Evolutionary conservation across 64 coral and sea anemone genomes (phyloP), one percentile per base, ranked within the genome.

Genomic region (Stichodactyla helianthus): DNA sequence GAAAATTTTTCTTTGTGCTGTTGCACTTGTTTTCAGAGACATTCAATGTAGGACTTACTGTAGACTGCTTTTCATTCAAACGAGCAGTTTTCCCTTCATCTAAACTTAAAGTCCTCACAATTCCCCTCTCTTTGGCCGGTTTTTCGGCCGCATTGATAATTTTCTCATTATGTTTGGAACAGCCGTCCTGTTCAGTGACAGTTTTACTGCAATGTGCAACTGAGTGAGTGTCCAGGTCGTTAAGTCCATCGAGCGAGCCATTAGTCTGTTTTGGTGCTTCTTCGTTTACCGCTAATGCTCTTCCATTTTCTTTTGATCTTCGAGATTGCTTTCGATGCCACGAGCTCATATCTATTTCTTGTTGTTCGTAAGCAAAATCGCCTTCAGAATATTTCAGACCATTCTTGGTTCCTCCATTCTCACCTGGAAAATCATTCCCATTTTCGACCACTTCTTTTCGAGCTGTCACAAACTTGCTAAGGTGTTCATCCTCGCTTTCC

Each of bases 291-390:
- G 5, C 6, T 10, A 81, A 20, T 10, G 14, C 78, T 31, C n/a
- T 81, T 20, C 8, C 15, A 19, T 51, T 81, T 53, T 81, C 78
- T 79, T 53, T 79, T 17, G 77, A 79, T 20, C 53, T 81, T 18
- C 53, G 52, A 28, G 78, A 81, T 23, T 54, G 16, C 78, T 81
- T 81, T 11, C 78, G 35, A 53, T 81, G 78, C 78, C 78, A 81
- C 10, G 78, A 81, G 10, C 78, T 81, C 19, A 81, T 22, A 16
- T 81, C 78, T 54, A 19, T 51, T 28, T 81, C 78, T 79, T 51
- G 78, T 54, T 52, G 35, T 18, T 81, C 9, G 19, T 50, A 7
- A 68, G 63, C 19, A 68, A 68, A 68, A 20, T 68, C n/a, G 63
- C n/a, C n/a, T 20, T 74, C 23, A 23, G 25, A 74, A 74, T 74